Base-by-base conservation (phyloP, 2,113 vertebrate genomes). In the Procavia capensis region DNA sequence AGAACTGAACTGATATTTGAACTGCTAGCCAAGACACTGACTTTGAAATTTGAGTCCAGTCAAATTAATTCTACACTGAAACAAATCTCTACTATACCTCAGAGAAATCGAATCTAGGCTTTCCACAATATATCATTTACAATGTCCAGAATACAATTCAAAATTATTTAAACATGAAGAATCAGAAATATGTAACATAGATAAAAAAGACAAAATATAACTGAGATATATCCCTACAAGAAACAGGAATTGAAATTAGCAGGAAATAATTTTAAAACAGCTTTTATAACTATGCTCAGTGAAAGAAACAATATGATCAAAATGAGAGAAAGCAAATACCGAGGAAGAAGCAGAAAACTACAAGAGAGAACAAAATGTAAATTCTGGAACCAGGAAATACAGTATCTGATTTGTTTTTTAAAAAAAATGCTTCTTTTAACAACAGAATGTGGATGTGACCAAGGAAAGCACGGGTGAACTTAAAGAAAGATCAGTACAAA, bases 101-200 rank as follows among this genome's bases (percentile, higher is more conserved):
- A 75, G 70, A 90, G 25, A 95, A 90, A 94, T 72, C 54, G 64
- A 86, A 93, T 89, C 45, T 8, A 87, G 17, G 66, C 16, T 76
- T 31, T 81, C 54, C 36, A 86, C 54, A 95, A 78, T 3, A 75
- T 27, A 86, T 78, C 17, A 88, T 59, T 83, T 19, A 90, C 2
- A 79, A 78, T 47, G 9, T 5, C 29, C 2, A 16, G 13, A 9
- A 63, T 17, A 78, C 25, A 39, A 36, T 81, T 80, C 36, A 85
- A 85, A 94, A 74, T 54, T 39, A 85, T 2, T 61, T 91, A 22
- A 36, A 89, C n/a, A 79, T 43, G 34, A 93, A 75, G n/a, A 91
- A 85, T 47, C 2, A 54, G 7, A 13, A 84, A 92, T 31, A 4
- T 82, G 11, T 24, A 88, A 72, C 1, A 4, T 41, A 87, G 41